phyloP scores from a whole-genome alignment of 1,140 invertebrate genomes.

The Tetramorium simillimum region DNA sequence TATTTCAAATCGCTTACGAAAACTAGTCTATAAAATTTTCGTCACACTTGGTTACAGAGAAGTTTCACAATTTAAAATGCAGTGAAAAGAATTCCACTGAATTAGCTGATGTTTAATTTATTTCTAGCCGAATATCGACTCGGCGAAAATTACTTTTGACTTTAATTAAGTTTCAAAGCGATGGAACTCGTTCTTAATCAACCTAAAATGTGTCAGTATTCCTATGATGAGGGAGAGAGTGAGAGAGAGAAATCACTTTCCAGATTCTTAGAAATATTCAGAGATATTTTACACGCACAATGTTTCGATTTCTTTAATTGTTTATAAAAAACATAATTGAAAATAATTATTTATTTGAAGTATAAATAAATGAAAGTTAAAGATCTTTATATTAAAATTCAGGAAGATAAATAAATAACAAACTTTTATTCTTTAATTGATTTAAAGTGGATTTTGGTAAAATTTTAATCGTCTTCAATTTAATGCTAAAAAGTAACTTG shows the following conservation, averaged over 20 bases:
- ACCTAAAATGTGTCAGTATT: slow-evolving; percentile 1
- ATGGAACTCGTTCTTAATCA: slow-evolving; percentile 37
- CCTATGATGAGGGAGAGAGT: not conserved
- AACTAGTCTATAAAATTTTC: slow-evolving; percentile 21
- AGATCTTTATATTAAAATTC: not conserved
- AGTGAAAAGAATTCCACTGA: slow-evolving; percentile 43
- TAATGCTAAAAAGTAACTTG: not conserved
- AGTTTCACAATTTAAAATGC: slow-evolving; percentile 53
- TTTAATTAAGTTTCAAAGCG: slow-evolving; percentile 58
- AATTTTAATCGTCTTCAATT: slow-evolving; percentile 24
- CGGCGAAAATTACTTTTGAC: slow-evolving; percentile 50
- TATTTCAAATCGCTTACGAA: not conserved
- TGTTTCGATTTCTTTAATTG: not conserved
- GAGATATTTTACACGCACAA: too few relatives aligned
- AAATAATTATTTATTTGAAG: slow-evolving; percentile 13
- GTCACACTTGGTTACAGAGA: slow-evolving; percentile 28
- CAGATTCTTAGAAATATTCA: slow-evolving; percentile 6
- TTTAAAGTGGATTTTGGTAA: not conserved
- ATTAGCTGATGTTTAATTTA: slow-evolving; percentile 55
- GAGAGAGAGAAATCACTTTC: slow-evolving; percentile 4
- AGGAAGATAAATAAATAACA: not conserved
- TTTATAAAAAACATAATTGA: slow-evolving; percentile 21
- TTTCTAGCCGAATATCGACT: slow-evolving; percentile 54
- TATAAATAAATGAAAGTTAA: not conserved
- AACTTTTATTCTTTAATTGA: slow-evolving; percentile 24